A percentile compares a stretch with the other conserved stretches of the same genome.
phyloP scores from a whole-genome alignment of 2,888 invertebrate genomes.

The Marasmarcha lunaedactyla region DNA sequence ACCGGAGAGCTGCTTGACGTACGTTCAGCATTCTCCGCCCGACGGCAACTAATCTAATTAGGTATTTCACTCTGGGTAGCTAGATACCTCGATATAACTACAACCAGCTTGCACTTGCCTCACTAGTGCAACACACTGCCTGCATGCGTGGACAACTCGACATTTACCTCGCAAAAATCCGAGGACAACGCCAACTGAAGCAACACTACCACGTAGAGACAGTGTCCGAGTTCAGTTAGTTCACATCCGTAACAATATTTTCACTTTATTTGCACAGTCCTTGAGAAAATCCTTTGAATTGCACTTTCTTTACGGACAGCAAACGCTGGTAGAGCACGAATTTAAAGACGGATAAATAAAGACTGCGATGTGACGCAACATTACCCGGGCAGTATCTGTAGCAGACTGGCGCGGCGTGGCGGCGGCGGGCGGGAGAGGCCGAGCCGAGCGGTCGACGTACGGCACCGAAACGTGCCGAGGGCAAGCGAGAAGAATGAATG shows the following conservation, averaged over 20 bases:
- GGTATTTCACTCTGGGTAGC: constrained; percentile 24
- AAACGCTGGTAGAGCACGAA: constrained; percentile 33
- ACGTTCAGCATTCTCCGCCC: constrained; percentile 28
- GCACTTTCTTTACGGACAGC: too few species aligned
- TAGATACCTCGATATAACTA: too few species aligned
- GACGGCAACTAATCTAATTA: constrained; percentile 24
- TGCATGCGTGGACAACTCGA: not conserved
- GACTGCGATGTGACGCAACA: constrained; percentile 23
- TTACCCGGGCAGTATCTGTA: constrained; percentile 30
- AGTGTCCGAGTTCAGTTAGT: constrained; percentile 18
- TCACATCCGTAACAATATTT: not conserved
- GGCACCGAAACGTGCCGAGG: constrained; percentile 16
- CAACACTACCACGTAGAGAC: constrained; percentile 46
- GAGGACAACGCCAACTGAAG: constrained; percentile 56
- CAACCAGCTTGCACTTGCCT: too few species aligned
- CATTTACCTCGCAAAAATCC: constrained; percentile 56
- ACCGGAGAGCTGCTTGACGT: constrained; percentile 31
- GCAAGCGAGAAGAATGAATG: not conserved
- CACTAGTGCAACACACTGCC: too few species aligned
- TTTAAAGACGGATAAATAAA: constrained; percentile 45
- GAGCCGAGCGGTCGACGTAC: constrained; percentile 32
- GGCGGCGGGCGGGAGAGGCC: constrained; percentile 20
- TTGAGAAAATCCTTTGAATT: constrained; percentile 20
- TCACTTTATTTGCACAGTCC: constrained; percentile 18
- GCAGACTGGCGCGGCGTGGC: constrained; percentile 38